Conservation (phyloP, 2,888 invertebrate species). For the Athalia rosae region DNA sequence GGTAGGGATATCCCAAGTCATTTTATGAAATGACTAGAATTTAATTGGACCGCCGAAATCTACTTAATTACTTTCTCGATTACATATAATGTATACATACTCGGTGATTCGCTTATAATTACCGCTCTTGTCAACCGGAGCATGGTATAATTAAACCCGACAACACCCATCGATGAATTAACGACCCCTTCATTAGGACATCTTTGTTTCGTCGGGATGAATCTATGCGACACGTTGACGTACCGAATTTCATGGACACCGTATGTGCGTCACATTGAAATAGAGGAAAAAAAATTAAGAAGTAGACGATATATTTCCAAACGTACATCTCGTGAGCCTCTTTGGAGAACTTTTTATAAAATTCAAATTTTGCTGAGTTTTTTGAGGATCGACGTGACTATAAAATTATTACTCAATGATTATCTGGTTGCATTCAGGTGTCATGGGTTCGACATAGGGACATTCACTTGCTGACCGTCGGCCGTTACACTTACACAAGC, state of each 20-base stretch:
- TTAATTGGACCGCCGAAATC: conserved; percentile 8
- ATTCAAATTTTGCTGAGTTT: too few relatives aligned
- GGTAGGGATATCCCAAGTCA: not conserved
- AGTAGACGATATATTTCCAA: too few relatives aligned
- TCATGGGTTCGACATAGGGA: conserved; percentile 87
- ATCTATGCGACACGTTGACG: not conserved
- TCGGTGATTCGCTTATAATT: not conserved
- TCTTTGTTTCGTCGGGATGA: not conserved
- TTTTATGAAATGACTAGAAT: not conserved
- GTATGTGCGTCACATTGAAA: too few relatives aligned
- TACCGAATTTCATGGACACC: too few relatives aligned
- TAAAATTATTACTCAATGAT: too few relatives aligned
- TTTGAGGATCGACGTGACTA: too few relatives aligned
- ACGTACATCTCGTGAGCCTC: too few relatives aligned
- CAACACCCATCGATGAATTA: conserved; percentile 16
- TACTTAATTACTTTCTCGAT: conserved; percentile 9
- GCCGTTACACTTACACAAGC: conserved; percentile 86
- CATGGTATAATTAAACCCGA: not conserved
- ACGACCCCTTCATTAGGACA: conserved; percentile 4
- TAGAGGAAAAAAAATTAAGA: too few relatives aligned
- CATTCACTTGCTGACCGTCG: conserved; percentile 84
- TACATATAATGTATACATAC: not conserved
- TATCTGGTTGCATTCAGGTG: conserved; percentile 74
- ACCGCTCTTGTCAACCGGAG: conserved; percentile 6
- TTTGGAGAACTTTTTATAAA: too few relatives aligned